A percentile compares a stretch with the other conserved stretches of the same genome.
Conservation (phyloP, 1,140 invertebrate genomes). For the Melitaea cinxia region DNA sequence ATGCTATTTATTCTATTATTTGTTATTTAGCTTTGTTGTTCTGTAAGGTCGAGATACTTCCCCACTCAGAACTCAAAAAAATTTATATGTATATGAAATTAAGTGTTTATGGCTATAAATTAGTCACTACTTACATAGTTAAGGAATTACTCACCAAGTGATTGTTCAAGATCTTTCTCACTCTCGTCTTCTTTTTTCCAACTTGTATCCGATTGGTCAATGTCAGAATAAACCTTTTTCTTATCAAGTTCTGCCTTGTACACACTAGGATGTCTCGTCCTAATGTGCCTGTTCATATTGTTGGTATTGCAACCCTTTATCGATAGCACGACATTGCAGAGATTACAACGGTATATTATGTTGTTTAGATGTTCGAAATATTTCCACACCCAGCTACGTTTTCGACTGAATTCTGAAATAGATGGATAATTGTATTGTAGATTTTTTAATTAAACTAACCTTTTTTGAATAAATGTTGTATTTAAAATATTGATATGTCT, state of each 20-base stretch:
- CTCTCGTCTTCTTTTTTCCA: conserved; percentile 39
- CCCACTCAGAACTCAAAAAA: too few species aligned
- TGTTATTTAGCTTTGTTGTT: too few species aligned
- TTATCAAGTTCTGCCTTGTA: conserved; percentile 49
- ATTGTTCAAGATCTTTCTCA: conserved; percentile 42
- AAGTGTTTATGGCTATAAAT: too few species aligned
- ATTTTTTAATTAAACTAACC: background rate
- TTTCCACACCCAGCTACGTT: conserved; percentile 74
- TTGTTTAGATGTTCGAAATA: conserved; percentile 67
- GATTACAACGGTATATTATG: conserved; percentile 65
- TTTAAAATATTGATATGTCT: too few species aligned
- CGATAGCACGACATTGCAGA: conserved; percentile 66
- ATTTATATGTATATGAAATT: too few species aligned
- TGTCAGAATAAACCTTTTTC: conserved; percentile 39
- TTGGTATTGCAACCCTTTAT: conserved; percentile 75
- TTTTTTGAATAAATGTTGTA: background rate
- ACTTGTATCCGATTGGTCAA: conserved; percentile 19
- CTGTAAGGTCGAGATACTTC: too few species aligned
- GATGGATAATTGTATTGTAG: background rate
- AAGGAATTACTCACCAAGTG: conserved; percentile 38
- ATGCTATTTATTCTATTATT: too few species aligned
- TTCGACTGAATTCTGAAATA: conserved; percentile 45
- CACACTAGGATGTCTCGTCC: conserved; percentile 56
- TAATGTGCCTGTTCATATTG: conserved; percentile 73
- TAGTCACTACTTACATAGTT: background rate